Conservation (phyloP, 2,113 vertebrate species). For the Sylvilagus bachmani region DNA sequence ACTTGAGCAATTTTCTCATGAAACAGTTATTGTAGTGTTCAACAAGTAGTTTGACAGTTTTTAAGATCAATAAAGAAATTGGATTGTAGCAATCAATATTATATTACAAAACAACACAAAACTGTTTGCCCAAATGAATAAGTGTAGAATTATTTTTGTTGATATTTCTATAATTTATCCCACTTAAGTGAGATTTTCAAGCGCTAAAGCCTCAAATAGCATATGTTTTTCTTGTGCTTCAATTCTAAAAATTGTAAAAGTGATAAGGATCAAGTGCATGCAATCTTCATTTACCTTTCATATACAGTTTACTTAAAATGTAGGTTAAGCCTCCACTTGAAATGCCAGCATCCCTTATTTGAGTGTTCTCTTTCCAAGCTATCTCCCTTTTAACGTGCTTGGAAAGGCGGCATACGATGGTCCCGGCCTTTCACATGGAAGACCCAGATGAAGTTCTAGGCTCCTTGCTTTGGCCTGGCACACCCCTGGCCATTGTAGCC, state of each 20-base stretch:
- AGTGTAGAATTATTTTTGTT: neutral
- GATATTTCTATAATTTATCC: constrained; percentile 8
- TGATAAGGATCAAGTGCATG: constrained; percentile 30
- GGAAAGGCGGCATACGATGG: too few relatives aligned
- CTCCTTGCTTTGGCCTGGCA: too few relatives aligned
- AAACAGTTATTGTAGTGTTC: neutral
- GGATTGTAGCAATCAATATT: neutral
- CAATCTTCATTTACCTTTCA: constrained; percentile 38
- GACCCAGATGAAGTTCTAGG: too few relatives aligned
- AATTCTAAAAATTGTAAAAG: constrained; percentile 11
- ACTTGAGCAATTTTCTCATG: neutral
- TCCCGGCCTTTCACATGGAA: too few relatives aligned
- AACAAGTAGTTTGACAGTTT: constrained; percentile 29
- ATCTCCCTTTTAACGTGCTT: too few relatives aligned
- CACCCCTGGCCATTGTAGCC: too few relatives aligned
- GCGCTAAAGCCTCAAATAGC: neutral
- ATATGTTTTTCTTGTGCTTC: neutral
- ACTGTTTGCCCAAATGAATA: constrained; percentile 42
- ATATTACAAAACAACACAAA: constrained; percentile 35
- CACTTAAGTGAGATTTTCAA: neutral
- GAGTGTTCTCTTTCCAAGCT: too few relatives aligned
- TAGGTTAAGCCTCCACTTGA: neutral
- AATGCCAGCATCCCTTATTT: too few relatives aligned
- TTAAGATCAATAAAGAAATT: constrained; percentile 16
- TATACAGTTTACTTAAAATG: neutral